A percentile compares a stretch with the other conserved stretches of the same genome.
These are phyloP conservation scores for Hylaea fasciaria DNA, from an alignment of 2,888 invertebrate species.

Conservation along the genomic window DNA sequence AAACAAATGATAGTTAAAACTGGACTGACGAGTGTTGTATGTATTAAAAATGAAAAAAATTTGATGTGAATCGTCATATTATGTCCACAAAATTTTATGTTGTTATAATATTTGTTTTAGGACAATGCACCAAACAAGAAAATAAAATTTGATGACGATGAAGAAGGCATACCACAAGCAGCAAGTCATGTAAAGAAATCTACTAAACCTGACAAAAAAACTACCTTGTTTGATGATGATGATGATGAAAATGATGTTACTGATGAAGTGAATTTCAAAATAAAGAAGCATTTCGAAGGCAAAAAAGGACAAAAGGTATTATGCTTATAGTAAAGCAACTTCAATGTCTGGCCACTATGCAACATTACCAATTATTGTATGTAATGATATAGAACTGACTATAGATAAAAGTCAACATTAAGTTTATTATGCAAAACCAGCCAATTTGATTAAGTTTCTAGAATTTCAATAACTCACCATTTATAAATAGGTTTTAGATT, in stretches of 20 bases:
- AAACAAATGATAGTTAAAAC: slow-evolving; percentile 87
- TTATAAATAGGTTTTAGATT: slow-evolving; percentile 84
- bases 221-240: slow-evolving; percentile 77
- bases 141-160: slow-evolving; percentile 86
- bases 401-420: too few species aligned
- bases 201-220: slow-evolving; percentile 47
- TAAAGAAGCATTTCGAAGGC: slow-evolving; percentile 88
- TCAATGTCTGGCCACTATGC: too few species aligned
- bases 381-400: too few species aligned
- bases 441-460: not conserved
- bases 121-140: slow-evolving; percentile 84
- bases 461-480: slow-evolving; percentile 1
- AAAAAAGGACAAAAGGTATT: slow-evolving; percentile 86
- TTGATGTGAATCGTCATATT: too few species aligned
- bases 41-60: too few species aligned
- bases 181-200: slow-evolving; percentile 22
- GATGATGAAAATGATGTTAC: slow-evolving; percentile 76
- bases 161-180: slow-evolving; percentile 48
- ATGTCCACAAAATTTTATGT: too few species aligned
- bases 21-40: slow-evolving; percentile 86
- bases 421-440: too few species aligned
- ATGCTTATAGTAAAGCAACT: not conserved
- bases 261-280: slow-evolving; percentile 83
- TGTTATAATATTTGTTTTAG: slow-evolving; percentile 58
- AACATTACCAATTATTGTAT: too few species aligned